Evolutionary conservation across 2,888 invertebrate species (phyloP).

Genomic region (Brachypterus glaber): DNA sequence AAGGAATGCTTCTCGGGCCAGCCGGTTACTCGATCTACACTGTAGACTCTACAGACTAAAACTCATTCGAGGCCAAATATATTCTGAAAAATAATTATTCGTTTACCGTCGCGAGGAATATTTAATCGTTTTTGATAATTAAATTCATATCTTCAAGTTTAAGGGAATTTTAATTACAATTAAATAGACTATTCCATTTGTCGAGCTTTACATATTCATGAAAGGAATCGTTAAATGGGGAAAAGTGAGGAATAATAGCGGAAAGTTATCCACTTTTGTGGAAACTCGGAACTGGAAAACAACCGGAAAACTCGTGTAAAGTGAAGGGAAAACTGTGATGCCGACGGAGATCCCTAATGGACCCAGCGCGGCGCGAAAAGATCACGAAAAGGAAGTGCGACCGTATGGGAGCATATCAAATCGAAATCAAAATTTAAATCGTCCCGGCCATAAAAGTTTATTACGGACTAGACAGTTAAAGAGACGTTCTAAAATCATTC

Average conservation of each 20-base stretch:
- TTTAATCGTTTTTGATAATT: slow-evolving; percentile 21
- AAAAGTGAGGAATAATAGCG: too few species aligned
- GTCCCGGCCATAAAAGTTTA: slow-evolving; percentile 25
- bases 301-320: slow-evolving; percentile 23
- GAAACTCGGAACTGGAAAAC: slow-evolving; percentile 21
- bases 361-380: slow-evolving; percentile 15
- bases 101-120: slow-evolving; percentile 6
- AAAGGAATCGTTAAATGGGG: too few species aligned
- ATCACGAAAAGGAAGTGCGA: slow-evolving; percentile 16
- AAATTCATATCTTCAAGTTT: slow-evolving; percentile 20
- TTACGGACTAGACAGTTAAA: slow-evolving; percentile 28
- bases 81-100: background rate
- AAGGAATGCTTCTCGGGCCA: slow-evolving; percentile 23
- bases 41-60: too few species aligned
- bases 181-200: slow-evolving; percentile 10
- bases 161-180: slow-evolving; percentile 19
- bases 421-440: slow-evolving; percentile 27
- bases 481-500: slow-evolving; percentile 31
- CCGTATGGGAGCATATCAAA: slow-evolving; percentile 18
- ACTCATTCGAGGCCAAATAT: slow-evolving; percentile 3
- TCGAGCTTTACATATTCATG: slow-evolving; percentile 18
- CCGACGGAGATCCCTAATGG: slow-evolving; percentile 19
- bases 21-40: background rate
- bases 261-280: too few species aligned
- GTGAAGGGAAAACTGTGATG: slow-evolving; percentile 18